Conservation (phyloP, 2,113 vertebrate genomes). For the Maccullochella peelii region DNA sequence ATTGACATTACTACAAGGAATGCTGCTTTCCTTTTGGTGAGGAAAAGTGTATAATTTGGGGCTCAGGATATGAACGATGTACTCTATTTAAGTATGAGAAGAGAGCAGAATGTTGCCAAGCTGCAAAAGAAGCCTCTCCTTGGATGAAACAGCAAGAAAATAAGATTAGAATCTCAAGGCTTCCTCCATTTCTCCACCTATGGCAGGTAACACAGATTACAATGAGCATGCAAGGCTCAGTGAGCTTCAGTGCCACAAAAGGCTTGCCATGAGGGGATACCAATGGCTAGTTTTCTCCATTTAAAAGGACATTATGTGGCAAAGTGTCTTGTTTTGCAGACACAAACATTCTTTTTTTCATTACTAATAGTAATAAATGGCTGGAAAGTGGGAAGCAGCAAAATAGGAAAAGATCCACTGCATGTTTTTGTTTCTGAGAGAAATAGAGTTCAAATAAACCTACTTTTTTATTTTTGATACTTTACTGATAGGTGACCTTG, state of each 20-base stretch:
- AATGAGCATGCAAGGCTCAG: constrained; percentile 16
- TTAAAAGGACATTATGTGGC: constrained; percentile 30
- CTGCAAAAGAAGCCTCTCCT: constrained; percentile 23
- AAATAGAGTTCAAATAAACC: constrained; percentile 3
- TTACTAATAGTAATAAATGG: constrained; percentile 14
- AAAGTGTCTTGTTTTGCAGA: constrained; percentile 22
- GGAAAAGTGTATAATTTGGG: constrained; percentile 7
- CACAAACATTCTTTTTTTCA: background rate
- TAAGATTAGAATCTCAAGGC: constrained; percentile 37
- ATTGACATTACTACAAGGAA: constrained; percentile 10
- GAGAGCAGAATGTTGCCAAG: constrained; percentile 1
- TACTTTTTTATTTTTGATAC: constrained; percentile 1
- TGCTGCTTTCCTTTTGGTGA: background rate
- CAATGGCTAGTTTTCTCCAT: constrained; percentile 20
- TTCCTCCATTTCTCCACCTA: constrained; percentile 22
- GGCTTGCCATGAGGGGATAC: constrained; percentile 12
- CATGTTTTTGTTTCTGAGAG: background rate
- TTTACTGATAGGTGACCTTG: constrained; percentile 63
- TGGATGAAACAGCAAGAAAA: constrained; percentile 22
- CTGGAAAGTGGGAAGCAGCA: background rate
- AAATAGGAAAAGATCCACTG: background rate
- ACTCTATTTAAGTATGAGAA: constrained; percentile 15
- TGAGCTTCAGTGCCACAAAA: constrained; percentile 11
- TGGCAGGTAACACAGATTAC: constrained; percentile 47
- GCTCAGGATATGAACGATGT: constrained; percentile 13